A percentile compares a stretch with the other conserved stretches of the same genome.
phyloP scores from a whole-genome alignment of 1,140 invertebrate genomes.

The Onthophagus taurus region DNA sequence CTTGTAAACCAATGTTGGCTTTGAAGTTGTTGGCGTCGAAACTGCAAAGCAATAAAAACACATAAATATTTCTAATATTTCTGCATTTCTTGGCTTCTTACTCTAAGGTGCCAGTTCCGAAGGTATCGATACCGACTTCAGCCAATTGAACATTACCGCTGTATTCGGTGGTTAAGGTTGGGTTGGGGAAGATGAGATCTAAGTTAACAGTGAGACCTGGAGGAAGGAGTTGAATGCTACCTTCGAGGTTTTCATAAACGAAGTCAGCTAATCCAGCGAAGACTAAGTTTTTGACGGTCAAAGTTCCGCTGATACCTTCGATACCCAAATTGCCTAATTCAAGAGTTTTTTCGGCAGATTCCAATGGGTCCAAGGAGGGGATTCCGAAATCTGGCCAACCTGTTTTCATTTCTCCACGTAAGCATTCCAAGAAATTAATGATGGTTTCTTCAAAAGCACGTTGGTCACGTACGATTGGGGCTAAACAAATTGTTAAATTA shows the following conservation, averaged over 20 bases:
- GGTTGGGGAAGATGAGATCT: neutral
- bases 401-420: neutral
- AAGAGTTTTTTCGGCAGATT: neutral
- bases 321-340: neutral
- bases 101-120: neutral
- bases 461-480: too few species aligned
- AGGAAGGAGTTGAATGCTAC: neutral
- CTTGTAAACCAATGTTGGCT: neutral
- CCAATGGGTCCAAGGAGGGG: neutral
- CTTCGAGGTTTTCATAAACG: neutral
- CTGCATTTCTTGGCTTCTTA: too few species aligned
- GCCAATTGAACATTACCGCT: too few species aligned
- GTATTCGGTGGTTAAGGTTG: neutral
- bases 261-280: neutral
- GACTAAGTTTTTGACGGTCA: neutral
- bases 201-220: neutral
- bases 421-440: neutral
- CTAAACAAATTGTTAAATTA: too few species aligned
- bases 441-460: neutral
- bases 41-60: neutral
- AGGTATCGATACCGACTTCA: neutral
- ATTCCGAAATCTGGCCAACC: neutral
- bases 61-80: neutral
- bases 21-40: neutral
- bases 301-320: neutral